phyloP scores from a whole-genome alignment of 2,113 vertebrate genomes.

The Galbula dea region DNA sequence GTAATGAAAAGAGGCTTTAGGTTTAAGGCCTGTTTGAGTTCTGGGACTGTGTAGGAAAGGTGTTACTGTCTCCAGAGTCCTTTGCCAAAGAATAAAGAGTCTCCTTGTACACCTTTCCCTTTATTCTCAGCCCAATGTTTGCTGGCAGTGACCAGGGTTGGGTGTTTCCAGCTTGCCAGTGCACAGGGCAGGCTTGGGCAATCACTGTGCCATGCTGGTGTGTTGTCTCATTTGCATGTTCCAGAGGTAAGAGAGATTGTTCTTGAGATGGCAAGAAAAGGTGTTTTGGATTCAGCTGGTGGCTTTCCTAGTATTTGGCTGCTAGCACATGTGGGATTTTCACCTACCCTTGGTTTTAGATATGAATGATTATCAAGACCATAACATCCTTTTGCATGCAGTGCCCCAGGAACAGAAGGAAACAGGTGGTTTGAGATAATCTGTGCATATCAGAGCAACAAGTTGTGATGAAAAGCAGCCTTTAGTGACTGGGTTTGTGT shows the following conservation, averaged over 20 bases:
- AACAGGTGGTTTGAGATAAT: fast-evolving
- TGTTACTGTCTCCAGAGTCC: not conserved
- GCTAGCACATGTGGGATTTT: not conserved
- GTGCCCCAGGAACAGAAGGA: not conserved
- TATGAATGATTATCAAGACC: not conserved
- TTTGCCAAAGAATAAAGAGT: not conserved
- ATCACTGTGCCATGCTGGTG: not conserved
- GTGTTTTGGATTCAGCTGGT: not conserved
- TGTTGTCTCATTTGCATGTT: not conserved
- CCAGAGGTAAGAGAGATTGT: not conserved
- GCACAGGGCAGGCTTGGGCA: not conserved
- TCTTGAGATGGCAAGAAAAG: too few relatives aligned
- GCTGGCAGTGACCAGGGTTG: not conserved
- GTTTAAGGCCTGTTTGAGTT: not conserved
- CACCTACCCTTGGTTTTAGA: not conserved
- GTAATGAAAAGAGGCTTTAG: not conserved
- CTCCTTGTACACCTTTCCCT: not conserved
- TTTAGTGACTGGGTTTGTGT: not conserved
- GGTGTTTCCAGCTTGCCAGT: not conserved
- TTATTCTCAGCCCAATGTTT: fast-evolving
- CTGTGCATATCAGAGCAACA: not conserved
- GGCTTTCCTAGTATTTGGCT: not conserved
- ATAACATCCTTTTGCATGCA: not conserved
- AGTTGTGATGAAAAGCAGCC: not conserved
- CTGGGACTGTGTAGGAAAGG: not conserved